Conservation (phyloP, 2,888 invertebrate species). For the Eulithis prunata region DNA sequence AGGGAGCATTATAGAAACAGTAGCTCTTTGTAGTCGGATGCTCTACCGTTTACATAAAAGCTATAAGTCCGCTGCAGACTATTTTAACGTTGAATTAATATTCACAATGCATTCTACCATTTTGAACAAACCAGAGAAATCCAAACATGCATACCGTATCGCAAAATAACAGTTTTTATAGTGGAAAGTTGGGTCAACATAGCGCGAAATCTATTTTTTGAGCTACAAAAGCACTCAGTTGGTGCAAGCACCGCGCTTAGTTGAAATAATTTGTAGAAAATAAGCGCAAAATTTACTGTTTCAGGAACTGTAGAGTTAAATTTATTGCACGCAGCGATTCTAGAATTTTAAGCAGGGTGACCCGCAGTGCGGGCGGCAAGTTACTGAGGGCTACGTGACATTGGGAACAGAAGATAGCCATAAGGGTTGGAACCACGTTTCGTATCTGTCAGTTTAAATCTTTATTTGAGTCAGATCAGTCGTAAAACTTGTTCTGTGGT, state of each 20-base stretch:
- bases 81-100: constrained; percentile 12
- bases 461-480: constrained; percentile 15
- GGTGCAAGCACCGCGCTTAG: constrained; percentile 47
- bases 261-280: constrained; percentile 74
- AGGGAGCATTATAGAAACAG: constrained; percentile 1
- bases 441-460: constrained; percentile 19
- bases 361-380: constrained; percentile 61
- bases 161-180: constrained; percentile 23
- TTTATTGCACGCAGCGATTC: constrained; percentile 74
- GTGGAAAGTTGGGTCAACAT: constrained; percentile 21
- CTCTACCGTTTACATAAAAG: not conserved
- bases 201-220: constrained; percentile 35
- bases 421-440: constrained; percentile 10
- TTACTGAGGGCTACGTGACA: constrained; percentile 42
- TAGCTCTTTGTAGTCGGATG: constrained; percentile 6
- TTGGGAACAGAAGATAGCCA: constrained; percentile 12
- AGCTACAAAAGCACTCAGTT: constrained; percentile 30
- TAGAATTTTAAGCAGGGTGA: constrained; percentile 72
- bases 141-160: constrained; percentile 21
- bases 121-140: constrained; percentile 12
- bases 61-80: constrained; percentile 11
- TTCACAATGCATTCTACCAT: constrained; percentile 12
- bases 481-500: not conserved
- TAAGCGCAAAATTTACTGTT: constrained; percentile 71
- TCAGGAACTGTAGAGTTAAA: constrained; percentile 62